phyloP scores from a whole-genome alignment of 2,113 vertebrate species.

The Saccopteryx leptura region DNA sequence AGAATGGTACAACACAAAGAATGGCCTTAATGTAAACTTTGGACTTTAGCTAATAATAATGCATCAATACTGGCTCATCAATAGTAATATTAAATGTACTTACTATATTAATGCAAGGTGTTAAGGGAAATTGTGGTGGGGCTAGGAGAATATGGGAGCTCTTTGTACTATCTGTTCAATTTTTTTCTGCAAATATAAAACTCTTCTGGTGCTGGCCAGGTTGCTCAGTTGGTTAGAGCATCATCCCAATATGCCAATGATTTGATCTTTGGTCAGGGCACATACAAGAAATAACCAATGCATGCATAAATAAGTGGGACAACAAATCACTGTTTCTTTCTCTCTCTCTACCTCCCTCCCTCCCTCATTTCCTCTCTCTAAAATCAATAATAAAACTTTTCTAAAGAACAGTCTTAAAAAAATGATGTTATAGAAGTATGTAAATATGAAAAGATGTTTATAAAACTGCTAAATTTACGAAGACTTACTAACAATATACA shows the following conservation, averaged over 20 bases:
- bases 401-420: background rate
- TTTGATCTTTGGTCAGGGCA: too few relatives aligned
- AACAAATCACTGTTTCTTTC: background rate
- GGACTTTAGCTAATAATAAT: constrained; percentile 15
- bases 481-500: constrained; percentile 22
- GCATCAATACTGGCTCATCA: background rate
- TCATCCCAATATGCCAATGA: too few relatives aligned
- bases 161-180: constrained; percentile 32
- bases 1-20: background rate
- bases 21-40: constrained; percentile 6
- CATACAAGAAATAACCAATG: too few relatives aligned
- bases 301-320: too few relatives aligned
- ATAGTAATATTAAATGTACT: constrained; percentile 35
- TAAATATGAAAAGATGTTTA: constrained; percentile 12
- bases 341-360: too few relatives aligned
- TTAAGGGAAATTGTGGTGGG: background rate
- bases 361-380: background rate
- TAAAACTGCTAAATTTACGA: constrained; percentile 25
- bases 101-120: background rate
- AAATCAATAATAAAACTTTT: too few relatives aligned
- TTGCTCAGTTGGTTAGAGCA: background rate
- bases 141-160: background rate
- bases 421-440: constrained; percentile 6
- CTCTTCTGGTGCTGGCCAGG: background rate
- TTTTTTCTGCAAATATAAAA: constrained; percentile 55